Conservation (phyloP, 2,797 vertebrate genomes). For the Pipistrellus nathusii region DNA sequence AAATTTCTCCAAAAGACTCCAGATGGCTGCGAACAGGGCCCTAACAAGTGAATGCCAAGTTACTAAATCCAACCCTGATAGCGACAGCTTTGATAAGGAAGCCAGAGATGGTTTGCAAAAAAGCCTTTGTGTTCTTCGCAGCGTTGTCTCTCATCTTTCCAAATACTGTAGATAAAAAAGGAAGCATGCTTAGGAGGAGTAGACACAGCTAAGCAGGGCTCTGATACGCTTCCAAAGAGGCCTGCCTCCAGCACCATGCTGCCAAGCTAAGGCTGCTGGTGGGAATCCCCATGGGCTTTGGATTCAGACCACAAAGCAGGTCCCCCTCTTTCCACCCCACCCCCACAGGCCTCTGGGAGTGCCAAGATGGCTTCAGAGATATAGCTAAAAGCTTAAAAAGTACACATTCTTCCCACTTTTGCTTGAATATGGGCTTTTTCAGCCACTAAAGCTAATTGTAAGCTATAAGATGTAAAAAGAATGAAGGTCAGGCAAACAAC, state of each 20-base stretch:
- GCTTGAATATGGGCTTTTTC: slow-evolving; percentile 54
- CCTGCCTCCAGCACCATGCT: slow-evolving; percentile 2
- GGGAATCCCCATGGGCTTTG: neutral
- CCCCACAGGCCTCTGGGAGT: neutral
- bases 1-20: slow-evolving; percentile 75
- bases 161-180: slow-evolving; percentile 73
- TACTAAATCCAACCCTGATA: slow-evolving; percentile 77
- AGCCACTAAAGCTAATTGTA: slow-evolving; percentile 44
- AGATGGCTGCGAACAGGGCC: slow-evolving; percentile 80
- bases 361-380: slow-evolving; percentile 56
- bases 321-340: neutral
- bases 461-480: slow-evolving; percentile 18
- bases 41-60: slow-evolving; percentile 75
- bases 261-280: slow-evolving; percentile 25
- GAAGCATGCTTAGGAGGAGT: slow-evolving; percentile 66
- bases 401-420: slow-evolving; percentile 38
- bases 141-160: slow-evolving; percentile 77
- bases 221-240: slow-evolving; percentile 37
- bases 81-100: slow-evolving; percentile 77
- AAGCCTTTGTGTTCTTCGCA: slow-evolving; percentile 77
- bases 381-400: slow-evolving; percentile 62
- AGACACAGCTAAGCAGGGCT: slow-evolving; percentile 62
- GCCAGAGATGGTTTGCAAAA: slow-evolving; percentile 74
- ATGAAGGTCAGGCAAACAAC: neutral
- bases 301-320: slow-evolving; percentile 20